Conservation (phyloP, 2,113 vertebrate genomes). For the Fulmarus glacialis region DNA sequence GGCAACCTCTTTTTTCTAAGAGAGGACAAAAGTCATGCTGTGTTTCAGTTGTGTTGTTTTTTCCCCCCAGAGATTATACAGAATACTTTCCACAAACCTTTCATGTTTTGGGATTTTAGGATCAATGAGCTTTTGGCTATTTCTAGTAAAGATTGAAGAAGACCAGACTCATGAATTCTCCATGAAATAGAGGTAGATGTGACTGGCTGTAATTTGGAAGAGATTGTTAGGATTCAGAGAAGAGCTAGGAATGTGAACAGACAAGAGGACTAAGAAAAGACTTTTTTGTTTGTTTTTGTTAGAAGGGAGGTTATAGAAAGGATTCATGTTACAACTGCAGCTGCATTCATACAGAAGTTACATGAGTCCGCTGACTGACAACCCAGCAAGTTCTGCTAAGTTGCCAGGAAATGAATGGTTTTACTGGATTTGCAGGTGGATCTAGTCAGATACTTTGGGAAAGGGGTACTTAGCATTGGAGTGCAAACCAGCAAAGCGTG, state of each 20-base stretch:
- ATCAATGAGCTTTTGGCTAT: background rate
- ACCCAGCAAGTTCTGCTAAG: background rate
- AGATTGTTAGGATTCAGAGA: background rate
- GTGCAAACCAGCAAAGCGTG: background rate
- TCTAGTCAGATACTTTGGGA: background rate
- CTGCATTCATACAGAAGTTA: background rate
- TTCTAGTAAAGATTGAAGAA: background rate
- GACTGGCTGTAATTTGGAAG: background rate
- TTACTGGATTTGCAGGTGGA: background rate
- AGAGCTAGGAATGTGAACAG: background rate
- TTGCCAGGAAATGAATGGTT: background rate
- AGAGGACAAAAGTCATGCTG: background rate
- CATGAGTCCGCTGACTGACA: background rate
- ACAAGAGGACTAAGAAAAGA: background rate
- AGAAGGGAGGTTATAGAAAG: background rate
- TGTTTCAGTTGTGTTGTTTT: background rate
- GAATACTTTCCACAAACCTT: background rate
- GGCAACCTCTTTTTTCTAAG: background rate
- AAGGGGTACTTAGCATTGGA: background rate
- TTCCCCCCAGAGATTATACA: background rate
- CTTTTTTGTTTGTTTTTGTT: background rate
- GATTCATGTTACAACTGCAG: background rate
- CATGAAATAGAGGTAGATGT: background rate
- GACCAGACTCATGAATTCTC: background rate
- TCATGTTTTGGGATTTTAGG: background rate